These are phyloP conservation scores for Parelbella ahira DNA, from an alignment of 2,888 invertebrate species.

Conservation along the genomic window DNA sequence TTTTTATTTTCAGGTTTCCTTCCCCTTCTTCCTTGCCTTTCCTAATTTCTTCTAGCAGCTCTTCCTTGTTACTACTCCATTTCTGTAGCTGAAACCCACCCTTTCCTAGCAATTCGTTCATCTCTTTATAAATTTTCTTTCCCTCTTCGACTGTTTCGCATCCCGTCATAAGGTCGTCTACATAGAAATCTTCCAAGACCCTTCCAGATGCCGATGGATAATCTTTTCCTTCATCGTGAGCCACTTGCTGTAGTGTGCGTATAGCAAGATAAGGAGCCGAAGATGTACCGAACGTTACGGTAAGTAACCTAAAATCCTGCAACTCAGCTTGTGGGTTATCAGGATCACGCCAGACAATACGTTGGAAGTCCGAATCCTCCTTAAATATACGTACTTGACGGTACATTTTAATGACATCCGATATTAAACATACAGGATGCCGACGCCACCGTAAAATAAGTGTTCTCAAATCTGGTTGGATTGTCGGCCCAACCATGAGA, in stretches of 20 bases:
- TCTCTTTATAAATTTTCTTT: slow-evolving; percentile 30
- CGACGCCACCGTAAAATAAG: slow-evolving; percentile 35
- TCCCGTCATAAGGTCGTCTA: slow-evolving; percentile 35
- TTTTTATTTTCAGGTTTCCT: slow-evolving; percentile 24
- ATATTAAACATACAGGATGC: slow-evolving; percentile 31
- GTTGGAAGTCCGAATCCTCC: slow-evolving; percentile 33
- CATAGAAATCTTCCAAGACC: slow-evolving; percentile 30
- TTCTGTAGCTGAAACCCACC: slow-evolving; percentile 41
- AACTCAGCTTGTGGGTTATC: slow-evolving; percentile 13
- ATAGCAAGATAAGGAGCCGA: slow-evolving; percentile 38
- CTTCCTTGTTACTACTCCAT: slow-evolving; percentile 33
- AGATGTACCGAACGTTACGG: slow-evolving; percentile 38
- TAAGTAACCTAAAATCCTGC: slow-evolving; percentile 29
- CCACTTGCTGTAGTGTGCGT: slow-evolving; percentile 34
- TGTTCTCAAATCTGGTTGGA: slow-evolving; percentile 36
- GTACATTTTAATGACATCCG: slow-evolving; percentile 42
- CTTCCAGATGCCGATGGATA: slow-evolving; percentile 32
- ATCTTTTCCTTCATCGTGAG: slow-evolving; percentile 30
- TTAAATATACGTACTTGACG: slow-evolving; percentile 33
- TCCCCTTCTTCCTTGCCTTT: slow-evolving; percentile 6
- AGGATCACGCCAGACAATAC: slow-evolving; percentile 30
- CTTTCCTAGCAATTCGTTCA: slow-evolving; percentile 32
- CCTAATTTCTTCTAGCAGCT: slow-evolving; percentile 23
- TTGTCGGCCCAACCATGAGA: slow-evolving; percentile 32
- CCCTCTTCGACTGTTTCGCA: slow-evolving; percentile 31